Percentiles rank a stretch among this genome's conserved stretches.
These are phyloP conservation scores for Salvelinus alpinus DNA, from an alignment of 2,113 vertebrate species.

Conservation along the genomic window DNA sequence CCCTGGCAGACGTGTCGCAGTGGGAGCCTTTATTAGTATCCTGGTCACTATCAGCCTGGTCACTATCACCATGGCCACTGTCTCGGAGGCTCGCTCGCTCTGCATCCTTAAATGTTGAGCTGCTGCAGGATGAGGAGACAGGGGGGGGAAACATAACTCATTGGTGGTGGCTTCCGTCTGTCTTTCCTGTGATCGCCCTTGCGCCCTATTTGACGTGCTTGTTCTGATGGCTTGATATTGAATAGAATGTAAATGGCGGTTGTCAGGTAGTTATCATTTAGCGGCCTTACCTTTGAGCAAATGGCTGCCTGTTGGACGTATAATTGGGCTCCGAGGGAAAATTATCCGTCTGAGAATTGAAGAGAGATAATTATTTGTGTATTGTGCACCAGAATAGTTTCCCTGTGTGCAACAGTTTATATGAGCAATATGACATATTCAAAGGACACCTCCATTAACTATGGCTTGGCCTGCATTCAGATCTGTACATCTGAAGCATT, in stretches of 20 bases:
- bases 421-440: constrained; percentile 12
- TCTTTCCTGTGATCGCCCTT: constrained; percentile 23
- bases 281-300: constrained; percentile 99
- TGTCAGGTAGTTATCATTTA: constrained; percentile 75
- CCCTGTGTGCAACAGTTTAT: constrained; percentile 4
- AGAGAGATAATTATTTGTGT: constrained; percentile 43
- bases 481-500: not conserved
- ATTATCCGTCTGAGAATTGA: constrained; percentile 96
- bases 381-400: constrained; percentile 17
- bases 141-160: constrained; percentile 32
- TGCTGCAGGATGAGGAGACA: constrained; percentile 78
- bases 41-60: constrained; percentile 99
- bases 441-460: constrained; percentile 1
- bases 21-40: constrained; percentile 99
- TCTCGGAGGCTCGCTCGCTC: constrained; percentile 98
- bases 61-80: constrained; percentile 99
- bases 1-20: constrained; percentile 99
- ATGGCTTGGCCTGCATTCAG: constrained; percentile 3
- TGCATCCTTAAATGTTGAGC: constrained; percentile 99
- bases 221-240: constrained; percentile 47
- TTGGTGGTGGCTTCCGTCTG: constrained; percentile 22
- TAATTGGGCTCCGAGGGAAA: constrained; percentile 99
- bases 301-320: constrained; percentile 98
- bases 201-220: constrained; percentile 38
- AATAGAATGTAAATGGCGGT: constrained; percentile 49